A percentile compares a stretch with the other conserved stretches of the same genome.
These are phyloP conservation scores for Hololepta plana DNA, from an alignment of 2,888 invertebrate genomes.

Conservation along the genomic window DNA sequence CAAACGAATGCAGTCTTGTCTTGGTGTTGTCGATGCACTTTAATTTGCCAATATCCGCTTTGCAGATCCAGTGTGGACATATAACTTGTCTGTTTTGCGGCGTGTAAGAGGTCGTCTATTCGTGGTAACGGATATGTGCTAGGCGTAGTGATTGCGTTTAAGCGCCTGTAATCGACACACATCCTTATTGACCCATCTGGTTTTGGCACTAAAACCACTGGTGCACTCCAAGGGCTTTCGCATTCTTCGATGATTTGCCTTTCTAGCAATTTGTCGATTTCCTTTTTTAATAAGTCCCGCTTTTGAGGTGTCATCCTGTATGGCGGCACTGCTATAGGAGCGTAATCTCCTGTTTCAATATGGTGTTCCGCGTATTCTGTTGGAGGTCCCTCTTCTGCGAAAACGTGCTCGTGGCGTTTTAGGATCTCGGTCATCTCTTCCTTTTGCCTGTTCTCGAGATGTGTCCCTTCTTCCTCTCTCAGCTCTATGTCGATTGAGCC, in stretches of 20 bases:
- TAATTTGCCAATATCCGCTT: slow-evolving; percentile 22
- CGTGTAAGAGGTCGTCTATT: slow-evolving; percentile 22
- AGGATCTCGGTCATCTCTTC: too few relatives aligned
- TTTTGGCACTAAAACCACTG: slow-evolving; percentile 20
- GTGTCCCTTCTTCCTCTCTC: too few relatives aligned
- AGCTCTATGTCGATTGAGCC: too few relatives aligned
- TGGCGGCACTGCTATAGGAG: slow-evolving; percentile 18
- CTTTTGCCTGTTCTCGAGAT: too few relatives aligned
- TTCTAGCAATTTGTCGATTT: slow-evolving; percentile 16
- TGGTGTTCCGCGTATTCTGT: slow-evolving; percentile 2
- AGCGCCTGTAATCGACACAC: slow-evolving; percentile 19
- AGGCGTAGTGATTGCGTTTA: slow-evolving; percentile 11
- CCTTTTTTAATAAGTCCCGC: slow-evolving; percentile 12
- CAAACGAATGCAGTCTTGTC: slow-evolving; percentile 8
- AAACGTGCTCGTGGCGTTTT: too few relatives aligned
- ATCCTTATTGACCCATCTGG: slow-evolving; percentile 15
- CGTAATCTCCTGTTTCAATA: slow-evolving; percentile 1
- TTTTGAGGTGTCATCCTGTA: slow-evolving; percentile 16
- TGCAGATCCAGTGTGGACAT: slow-evolving; percentile 18
- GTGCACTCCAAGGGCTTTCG: slow-evolving; percentile 21
- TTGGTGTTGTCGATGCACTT: slow-evolving; percentile 19
- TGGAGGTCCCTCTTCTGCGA: slow-evolving; percentile 1
- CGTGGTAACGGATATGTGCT: slow-evolving; percentile 20
- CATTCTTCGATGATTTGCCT: slow-evolving; percentile 20
- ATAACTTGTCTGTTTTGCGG: slow-evolving; percentile 12